A percentile compares a stretch with the other conserved stretches of the same genome.
Conservation (phyloP, 2,888 invertebrate species). For the Heteromurus nitidus region DNA sequence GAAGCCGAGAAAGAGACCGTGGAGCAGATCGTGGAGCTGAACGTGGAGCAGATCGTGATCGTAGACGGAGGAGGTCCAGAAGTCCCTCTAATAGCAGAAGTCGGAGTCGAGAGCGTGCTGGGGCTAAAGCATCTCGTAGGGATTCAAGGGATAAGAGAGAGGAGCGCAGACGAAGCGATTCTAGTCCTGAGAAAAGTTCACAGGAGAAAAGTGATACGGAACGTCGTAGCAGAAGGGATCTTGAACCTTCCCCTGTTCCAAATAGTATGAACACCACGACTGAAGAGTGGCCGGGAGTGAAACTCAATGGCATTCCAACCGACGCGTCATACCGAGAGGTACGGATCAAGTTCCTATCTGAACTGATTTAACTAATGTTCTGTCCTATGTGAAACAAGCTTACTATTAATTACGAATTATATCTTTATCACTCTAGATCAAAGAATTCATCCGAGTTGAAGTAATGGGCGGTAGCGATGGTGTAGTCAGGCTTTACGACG, state of each 20-base stretch:
- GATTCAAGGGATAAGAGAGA: slow-evolving; percentile 64
- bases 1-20: slow-evolving; percentile 73
- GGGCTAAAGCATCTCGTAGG: slow-evolving; percentile 38
- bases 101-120: slow-evolving; percentile 46
- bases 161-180: slow-evolving; percentile 58
- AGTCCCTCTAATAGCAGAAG: slow-evolving; percentile 46
- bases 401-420: too few species aligned
- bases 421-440: slow-evolving; percentile 22
- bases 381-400: too few species aligned
- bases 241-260: slow-evolving; percentile 54
- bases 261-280: slow-evolving; percentile 63
- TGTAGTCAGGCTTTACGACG: slow-evolving; percentile 70
- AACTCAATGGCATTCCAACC: slow-evolving; percentile 67
- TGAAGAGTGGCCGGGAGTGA: slow-evolving; percentile 68
- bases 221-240: slow-evolving; percentile 57
- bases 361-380: neutral
- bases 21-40: too few species aligned
- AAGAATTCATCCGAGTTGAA: slow-evolving; percentile 72
- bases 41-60: slow-evolving; percentile 27
- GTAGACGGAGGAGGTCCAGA: slow-evolving; percentile 38
- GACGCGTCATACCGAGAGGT: slow-evolving; percentile 72
- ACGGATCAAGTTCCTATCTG: slow-evolving; percentile 13
- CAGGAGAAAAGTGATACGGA: slow-evolving; percentile 29
- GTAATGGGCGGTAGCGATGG: slow-evolving; percentile 72
- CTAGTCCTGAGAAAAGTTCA: slow-evolving; percentile 64